Conservation (phyloP, 1,140 invertebrate species). For the Cydia amplana region DNA sequence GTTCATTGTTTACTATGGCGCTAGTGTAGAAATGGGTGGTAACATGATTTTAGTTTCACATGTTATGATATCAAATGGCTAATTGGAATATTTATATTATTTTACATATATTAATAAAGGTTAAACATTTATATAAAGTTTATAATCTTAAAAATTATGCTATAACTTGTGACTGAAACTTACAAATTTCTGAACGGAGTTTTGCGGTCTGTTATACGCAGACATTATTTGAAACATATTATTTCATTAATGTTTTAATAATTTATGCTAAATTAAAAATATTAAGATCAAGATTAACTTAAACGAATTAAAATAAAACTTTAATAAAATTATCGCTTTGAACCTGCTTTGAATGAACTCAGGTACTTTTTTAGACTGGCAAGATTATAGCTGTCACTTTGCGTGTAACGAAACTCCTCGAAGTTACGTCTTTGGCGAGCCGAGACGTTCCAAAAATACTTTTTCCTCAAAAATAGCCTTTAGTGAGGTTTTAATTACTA, state of each 20-base stretch:
- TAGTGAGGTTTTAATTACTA: slow-evolving; percentile 45
- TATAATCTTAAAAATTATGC: neutral
- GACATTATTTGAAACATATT: neutral
- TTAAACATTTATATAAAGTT: neutral
- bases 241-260: too few species aligned
- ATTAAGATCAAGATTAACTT: too few species aligned
- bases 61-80: neutral
- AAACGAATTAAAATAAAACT: too few species aligned
- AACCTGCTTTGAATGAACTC: too few species aligned
- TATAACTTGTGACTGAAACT: neutral
- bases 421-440: slow-evolving; percentile 52
- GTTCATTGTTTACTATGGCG: slow-evolving; percentile 23
- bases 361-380: neutral
- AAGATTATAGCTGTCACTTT: slow-evolving; percentile 36
- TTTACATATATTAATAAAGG: neutral
- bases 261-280: too few species aligned
- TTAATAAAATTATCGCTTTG: too few species aligned
- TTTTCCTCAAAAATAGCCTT: slow-evolving; percentile 55
- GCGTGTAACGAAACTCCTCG: slow-evolving; percentile 39
- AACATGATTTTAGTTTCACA: neutral
- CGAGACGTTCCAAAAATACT: slow-evolving; percentile 59
- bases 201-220: neutral
- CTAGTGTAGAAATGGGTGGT: slow-evolving; percentile 12
- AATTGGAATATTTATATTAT: neutral
- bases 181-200: slow-evolving; percentile 2